These are phyloP conservation scores for Melanitta fusca DNA, from an alignment of 2,797 vertebrate genomes.

Conservation along the genomic window DNA sequence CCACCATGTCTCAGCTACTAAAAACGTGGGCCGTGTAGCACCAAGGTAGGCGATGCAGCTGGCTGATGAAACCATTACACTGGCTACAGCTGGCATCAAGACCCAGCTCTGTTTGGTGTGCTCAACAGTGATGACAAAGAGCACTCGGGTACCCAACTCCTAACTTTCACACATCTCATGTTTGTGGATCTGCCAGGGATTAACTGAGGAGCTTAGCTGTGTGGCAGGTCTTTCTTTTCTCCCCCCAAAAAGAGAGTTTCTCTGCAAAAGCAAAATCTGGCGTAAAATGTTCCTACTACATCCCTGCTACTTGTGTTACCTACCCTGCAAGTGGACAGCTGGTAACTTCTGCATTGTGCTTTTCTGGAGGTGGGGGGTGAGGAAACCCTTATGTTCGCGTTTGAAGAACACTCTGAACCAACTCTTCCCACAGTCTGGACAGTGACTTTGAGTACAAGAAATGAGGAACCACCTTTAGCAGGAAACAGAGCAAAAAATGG, in stretches of 20 bases:
- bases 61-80: neutral
- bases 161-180: neutral
- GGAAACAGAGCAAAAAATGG: neutral
- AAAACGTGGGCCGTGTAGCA: neutral
- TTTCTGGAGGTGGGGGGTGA: neutral
- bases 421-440: neutral
- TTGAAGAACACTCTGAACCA: neutral
- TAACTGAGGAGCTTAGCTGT: neutral
- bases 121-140: neutral
- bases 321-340: rapidly evolving
- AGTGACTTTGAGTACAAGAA: neutral
- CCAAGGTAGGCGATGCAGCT: neutral
- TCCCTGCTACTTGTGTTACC: neutral
- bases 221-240: neutral
- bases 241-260: neutral
- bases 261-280: neutral
- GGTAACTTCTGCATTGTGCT: neutral
- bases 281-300: neutral
- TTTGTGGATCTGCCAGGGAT: neutral
- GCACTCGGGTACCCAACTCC: rapidly evolving
- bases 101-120: neutral
- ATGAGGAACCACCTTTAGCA: neutral
- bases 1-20: neutral
- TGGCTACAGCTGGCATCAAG: neutral
- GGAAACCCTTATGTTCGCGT: neutral